Percentiles rank a stretch among this genome's conserved stretches.
These are phyloP conservation scores for Chrysogorgia sp. DNA, from an alignment of 92 coral and sea anemone genomes.

Conservation along the genomic window DNA sequence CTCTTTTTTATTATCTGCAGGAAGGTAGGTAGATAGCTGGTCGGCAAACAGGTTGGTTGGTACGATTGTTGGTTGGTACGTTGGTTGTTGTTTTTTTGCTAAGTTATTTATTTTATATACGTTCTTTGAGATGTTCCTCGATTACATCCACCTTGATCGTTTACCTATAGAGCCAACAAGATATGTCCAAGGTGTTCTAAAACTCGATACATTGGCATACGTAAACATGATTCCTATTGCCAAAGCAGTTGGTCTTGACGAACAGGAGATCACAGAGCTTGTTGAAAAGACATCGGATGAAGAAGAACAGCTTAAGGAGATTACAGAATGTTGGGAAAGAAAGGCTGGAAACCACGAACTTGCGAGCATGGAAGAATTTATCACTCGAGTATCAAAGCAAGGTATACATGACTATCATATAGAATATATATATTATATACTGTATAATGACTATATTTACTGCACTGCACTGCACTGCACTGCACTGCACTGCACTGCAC, in stretches of 20 bases:
- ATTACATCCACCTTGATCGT: background rate
- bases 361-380: background rate
- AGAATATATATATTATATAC: background rate
- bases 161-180: conserved; percentile 20
- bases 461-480: background rate
- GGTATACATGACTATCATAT: no score
- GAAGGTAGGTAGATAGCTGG: background rate
- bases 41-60: background rate
- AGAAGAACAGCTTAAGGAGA: conserved; percentile 7
- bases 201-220: background rate
- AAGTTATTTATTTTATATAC: background rate
- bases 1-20: background rate
- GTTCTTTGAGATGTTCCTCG: background rate
- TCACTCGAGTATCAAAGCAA: background rate
- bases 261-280: background rate
- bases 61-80: background rate
- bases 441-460: background rate
- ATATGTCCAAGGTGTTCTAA: background rate
- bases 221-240: background rate
- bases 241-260: conserved; percentile 3
- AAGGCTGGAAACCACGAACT: conserved; percentile 31
- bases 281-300: conserved; percentile 6
- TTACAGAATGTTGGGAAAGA: conserved; percentile 9
- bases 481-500: background rate
- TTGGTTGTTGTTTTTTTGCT: background rate